Base-by-base conservation (phyloP, 2,797 vertebrate species). In the Coilia nasus region DNA sequence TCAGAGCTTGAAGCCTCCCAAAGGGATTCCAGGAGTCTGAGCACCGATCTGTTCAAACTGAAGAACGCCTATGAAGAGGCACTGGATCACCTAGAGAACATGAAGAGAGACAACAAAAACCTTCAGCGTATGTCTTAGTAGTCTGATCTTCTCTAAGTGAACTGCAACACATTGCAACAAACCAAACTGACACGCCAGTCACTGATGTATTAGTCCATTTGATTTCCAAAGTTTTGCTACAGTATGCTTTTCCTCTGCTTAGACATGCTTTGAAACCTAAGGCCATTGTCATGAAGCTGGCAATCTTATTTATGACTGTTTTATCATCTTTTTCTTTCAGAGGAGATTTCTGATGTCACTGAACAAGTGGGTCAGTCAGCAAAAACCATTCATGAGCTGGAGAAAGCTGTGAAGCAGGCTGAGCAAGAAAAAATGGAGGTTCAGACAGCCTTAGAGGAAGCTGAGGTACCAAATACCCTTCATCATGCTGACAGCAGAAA, bases 61-160 rank as follows among this genome's bases (percentile, higher is more conserved):
- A 97, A 95, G 88, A 97, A 97, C 0, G 95, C 96, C 0, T 97
- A 96, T 0, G 96, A 97, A 81, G 97, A 97, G 83, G 93, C 95
- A 0, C 90, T 97, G 0, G 96, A 97, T 67, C 96, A 97, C 71
- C 87, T 96, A 83, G 97, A 97, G 93, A 96, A 93, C 0, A 85
- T 96, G 85, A 95, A 95, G 78, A 85, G 95, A 71, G 97, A 97
- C 90, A 97, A 97, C 87, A 97, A 87, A 80, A 88, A 87, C 83
- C 83, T 85, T 14, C 87, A 87, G 46, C 86, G 84, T 88, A 88
- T 54, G 87, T 82, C 35, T 54, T 25, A 2, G 35, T 78, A 0
- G 71, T 78, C 71, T 44, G 9, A 31, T 78, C 21, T 31, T 2
- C 17, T 78, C 10, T 19, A 75, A 54, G 50, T 7, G 14, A 10